These are phyloP conservation scores for Echinometra lucunter DNA, from an alignment of 53 echinoderm and acorn worm species.

Conservation along the genomic window DNA sequence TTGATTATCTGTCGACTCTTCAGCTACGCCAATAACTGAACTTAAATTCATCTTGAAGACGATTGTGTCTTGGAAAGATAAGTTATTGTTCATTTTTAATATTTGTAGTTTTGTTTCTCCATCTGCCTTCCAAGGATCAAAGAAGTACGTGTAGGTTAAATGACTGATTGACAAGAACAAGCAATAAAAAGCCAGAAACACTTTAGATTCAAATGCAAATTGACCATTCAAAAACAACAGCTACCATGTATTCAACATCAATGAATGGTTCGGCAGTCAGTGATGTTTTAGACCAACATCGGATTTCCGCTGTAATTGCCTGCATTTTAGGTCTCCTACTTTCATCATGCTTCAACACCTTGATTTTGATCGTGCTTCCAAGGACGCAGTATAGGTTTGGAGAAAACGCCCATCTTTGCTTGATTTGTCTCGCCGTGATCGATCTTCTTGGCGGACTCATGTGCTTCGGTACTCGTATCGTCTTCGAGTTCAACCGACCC, in stretches of 20 bases:
- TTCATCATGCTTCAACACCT: neutral
- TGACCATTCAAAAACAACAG: neutral
- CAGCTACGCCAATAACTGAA: neutral
- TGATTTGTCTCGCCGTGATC: conserved; percentile 48
- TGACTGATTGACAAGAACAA: too few relatives aligned
- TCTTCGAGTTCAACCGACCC: conserved; percentile 48
- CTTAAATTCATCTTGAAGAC: neutral
- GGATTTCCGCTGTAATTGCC: neutral
- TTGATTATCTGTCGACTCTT: neutral
- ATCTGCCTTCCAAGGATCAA: neutral
- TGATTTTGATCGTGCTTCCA: conserved; percentile 41
- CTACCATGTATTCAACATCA: neutral
- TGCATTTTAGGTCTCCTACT: conserved; percentile 10
- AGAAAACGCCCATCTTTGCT: conserved; percentile 46
- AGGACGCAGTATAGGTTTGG: conserved; percentile 22
- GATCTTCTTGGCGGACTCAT: conserved; percentile 50
- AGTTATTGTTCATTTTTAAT: neutral
- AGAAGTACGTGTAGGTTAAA: too few relatives aligned
- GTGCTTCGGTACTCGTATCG: conserved; percentile 47
- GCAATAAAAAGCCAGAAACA: neutral
- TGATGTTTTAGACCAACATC: neutral
- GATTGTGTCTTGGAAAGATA: neutral
- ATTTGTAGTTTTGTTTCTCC: neutral
- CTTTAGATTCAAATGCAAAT: neutral
- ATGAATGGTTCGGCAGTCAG: neutral